phyloP scores from a whole-genome alignment of 2,888 invertebrate species.

The Halictus ligatus region DNA sequence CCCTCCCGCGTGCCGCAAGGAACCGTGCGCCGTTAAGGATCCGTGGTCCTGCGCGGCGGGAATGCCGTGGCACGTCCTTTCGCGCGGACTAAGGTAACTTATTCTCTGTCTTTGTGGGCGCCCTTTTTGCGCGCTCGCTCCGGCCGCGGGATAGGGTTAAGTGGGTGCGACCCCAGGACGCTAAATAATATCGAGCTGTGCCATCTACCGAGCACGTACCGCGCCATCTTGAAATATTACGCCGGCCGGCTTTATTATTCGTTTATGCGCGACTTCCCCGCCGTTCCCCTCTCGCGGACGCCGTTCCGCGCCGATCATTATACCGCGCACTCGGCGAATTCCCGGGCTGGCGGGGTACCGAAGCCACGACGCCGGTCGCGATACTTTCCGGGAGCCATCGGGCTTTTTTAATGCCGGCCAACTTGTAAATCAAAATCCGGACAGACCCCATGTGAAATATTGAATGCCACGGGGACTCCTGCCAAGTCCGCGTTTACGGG shows the following conservation, averaged over 20 bases:
- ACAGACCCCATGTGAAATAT: constrained; percentile 35
- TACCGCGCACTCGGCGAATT: constrained; percentile 39
- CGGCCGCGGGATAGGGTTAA: constrained; percentile 80
- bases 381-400: constrained; percentile 47
- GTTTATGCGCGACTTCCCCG: constrained; percentile 65
- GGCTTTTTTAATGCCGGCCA: constrained; percentile 34
- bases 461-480: background rate
- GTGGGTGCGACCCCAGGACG: constrained; percentile 82
- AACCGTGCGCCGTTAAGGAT: constrained; percentile 53
- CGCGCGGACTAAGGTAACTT: constrained; percentile 79
- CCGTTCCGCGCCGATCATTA: constrained; percentile 42
- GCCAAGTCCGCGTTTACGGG: background rate
- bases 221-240: constrained; percentile 79
- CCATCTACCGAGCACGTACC: constrained; percentile 78
- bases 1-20: constrained; percentile 59
- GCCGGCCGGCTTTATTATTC: constrained; percentile 75
- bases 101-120: constrained; percentile 81
- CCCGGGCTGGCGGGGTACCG: constrained; percentile 16
- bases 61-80: constrained; percentile 76
- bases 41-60: constrained; percentile 68
- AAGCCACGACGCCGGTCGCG: constrained; percentile 21
- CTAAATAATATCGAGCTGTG: constrained; percentile 82
- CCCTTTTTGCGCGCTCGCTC: constrained; percentile 76
- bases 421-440: constrained; percentile 54
- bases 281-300: constrained; percentile 35